Conservation (phyloP, 2,888 invertebrate species). For the Lepidochitona cinerea region DNA sequence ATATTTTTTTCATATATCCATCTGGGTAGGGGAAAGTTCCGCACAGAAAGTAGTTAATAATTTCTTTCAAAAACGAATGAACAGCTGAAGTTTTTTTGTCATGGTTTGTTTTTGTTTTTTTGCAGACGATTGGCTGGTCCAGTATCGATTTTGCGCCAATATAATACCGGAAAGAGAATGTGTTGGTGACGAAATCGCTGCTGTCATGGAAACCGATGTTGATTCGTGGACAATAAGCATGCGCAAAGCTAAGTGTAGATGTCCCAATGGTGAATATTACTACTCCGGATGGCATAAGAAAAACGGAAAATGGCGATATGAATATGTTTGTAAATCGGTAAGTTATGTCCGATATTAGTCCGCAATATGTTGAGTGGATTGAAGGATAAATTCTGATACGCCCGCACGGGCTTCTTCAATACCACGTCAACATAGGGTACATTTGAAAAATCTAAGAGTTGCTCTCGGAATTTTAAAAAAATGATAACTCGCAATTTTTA, state of each 20-base stretch:
- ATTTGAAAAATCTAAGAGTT: too few species aligned
- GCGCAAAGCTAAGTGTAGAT: neutral
- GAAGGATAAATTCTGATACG: too few species aligned
- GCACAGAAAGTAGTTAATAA: too few species aligned
- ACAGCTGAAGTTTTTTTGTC: too few species aligned
- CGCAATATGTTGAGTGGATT: too few species aligned
- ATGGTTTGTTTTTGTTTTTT: neutral
- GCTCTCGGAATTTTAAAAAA: too few species aligned
- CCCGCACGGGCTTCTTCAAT: too few species aligned
- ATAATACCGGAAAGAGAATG: neutral
- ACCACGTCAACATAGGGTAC: too few species aligned
- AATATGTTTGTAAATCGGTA: neutral
- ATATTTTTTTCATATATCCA: too few species aligned
- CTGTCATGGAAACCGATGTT: neutral
- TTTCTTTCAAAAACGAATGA: too few species aligned
- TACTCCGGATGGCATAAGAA: neutral
- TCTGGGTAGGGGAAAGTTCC: too few species aligned
- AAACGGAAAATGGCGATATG: neutral
- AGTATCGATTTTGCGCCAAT: slow-evolving; percentile 1
- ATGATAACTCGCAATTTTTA: too few species aligned
- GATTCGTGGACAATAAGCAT: neutral
- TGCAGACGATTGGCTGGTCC: slow-evolving; percentile 7
- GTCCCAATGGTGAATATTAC: slow-evolving; percentile 1
- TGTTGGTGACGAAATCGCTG: neutral
- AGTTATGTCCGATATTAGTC: neutral